Evolutionary conservation across 2,113 vertebrate species (phyloP), one percentile per base, ranked within the genome.

Genomic region (Pygoscelis adeliae): DNA sequence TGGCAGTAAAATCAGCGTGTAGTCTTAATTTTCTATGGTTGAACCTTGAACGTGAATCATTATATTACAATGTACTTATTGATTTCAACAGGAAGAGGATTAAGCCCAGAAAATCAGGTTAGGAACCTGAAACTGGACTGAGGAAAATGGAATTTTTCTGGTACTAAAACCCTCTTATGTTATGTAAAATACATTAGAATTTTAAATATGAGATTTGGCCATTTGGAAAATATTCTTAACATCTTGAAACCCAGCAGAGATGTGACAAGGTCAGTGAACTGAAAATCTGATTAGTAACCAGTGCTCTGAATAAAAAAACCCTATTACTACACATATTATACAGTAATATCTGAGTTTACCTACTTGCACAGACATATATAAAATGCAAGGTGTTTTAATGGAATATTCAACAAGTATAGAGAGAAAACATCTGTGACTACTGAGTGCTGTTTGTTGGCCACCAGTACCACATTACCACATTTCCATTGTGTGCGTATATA

Each of bases 11-110:
- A 98, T 98, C 97, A 97, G 98, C 98, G 97, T 98, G 97, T 98
- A 98, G 98, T 96, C 97, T 97, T 96, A 97, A 98, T 99, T 98
- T 97, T 98, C 98, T 98, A 97, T 95, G 98, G 98, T 98, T 98
- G 91, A 98, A 98, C 98, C 98, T 98, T 98, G 96, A 98, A 98
- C 96, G 96, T 99, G 98, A 99, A 99, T 99, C 98, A 98, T 98
- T 99, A 98, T 97, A 98, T 98, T 98, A 98, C 98, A 98, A 98
- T 99, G 98, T 99, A 99, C 98, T 98, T 99, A 99, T 98, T 99
- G 99, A 99, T 99, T 99, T 99, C 98, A 98, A 99, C 99, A 99
- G 99, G 99, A 99, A 99, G 98, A 99, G 74, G 97, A 98, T 99
- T 99, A 99, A 98, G 98, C 98, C 98, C 97, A 99, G 98, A 99